Evolutionary conservation across 2,888 invertebrate genomes (phyloP), one percentile per base, ranked within the genome.

Genomic region (Acleris sparsana): DNA sequence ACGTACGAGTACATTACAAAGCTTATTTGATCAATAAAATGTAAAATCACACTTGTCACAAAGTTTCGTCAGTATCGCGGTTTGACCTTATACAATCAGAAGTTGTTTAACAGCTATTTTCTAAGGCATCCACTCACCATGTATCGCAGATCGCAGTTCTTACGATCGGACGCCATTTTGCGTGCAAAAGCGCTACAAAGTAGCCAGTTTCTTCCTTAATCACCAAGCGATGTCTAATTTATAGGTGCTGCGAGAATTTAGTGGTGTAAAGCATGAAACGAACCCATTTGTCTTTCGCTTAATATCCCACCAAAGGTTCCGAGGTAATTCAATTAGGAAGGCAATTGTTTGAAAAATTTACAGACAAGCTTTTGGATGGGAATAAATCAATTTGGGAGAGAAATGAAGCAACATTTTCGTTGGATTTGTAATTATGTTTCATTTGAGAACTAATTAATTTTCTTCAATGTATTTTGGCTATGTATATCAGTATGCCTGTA

Each of bases 251-350:
- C 80, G 80, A 79, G 80, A 85, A 86, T 87, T 85, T 85, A 86
- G 82, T 82, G 82, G 79, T 79, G 74, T 69, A 75, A 79, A 85
- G 88, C 90, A 87, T 88, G 89, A 84, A 86, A 80, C 76, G 70
- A 71, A 72, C 78, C 84, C 76, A 86, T 90, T 89, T 87, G 82
- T 90, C 89, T 89, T 86, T 75, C 75, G 75, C 75, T 80, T 87
- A 85, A 87, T 85, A 86, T 77, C 77, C 79, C 74, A 78, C 76
- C 75, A 75, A 80, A 78, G 77, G 73, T 81, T 80, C 79, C 79
- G 72, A 73, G 76, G 80, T 86, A 88, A 89, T 89, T 86, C 80
- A 88, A 89, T 88, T 87, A 87, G 82, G 20, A 56, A 56, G 55
- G 56, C 61, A 57, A 66, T 62, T 57, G 57, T 62, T 66, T 66